Evolutionary conservation across 2,888 invertebrate species (phyloP).

Genomic region (Dusona sp.): DNA sequence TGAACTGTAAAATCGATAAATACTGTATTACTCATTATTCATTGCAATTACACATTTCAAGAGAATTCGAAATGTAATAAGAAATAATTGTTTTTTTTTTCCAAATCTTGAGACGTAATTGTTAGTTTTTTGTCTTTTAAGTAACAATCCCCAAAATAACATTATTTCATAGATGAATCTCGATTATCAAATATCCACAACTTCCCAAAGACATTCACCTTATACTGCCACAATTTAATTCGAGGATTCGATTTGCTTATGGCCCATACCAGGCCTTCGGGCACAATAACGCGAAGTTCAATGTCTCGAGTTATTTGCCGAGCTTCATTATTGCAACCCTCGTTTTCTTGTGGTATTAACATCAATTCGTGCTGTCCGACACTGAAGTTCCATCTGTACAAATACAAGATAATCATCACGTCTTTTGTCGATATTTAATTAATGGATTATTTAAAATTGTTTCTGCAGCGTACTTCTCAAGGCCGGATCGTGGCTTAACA

Average conservation of each 20-base stretch:
- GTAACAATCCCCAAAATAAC: too few relatives aligned
- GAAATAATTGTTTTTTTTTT: not conserved
- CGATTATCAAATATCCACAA: not conserved
- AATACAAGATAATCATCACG: not conserved
- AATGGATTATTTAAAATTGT: not conserved
- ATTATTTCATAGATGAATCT: not conserved
- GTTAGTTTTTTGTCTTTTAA: too few relatives aligned
- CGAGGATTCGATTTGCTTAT: conserved; percentile 87
- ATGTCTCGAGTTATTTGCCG: conserved; percentile 80
- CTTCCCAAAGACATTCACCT: conserved; percentile 85
- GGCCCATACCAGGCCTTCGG: conserved; percentile 90
- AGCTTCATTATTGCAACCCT: conserved; percentile 84
- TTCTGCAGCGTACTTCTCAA: conserved; percentile 89
- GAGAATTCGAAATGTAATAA: not conserved
- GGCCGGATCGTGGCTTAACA: conserved; percentile 93
- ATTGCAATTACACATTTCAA: not conserved
- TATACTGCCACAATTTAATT: conserved; percentile 90
- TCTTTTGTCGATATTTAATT: not conserved
- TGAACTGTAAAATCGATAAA: conserved; percentile 87
- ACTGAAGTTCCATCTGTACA: conserved; percentile 95
- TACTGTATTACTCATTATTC: conserved; percentile 22
- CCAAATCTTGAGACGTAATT: not conserved
- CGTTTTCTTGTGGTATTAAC: conserved; percentile 84
- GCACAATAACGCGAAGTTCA: conserved; percentile 89
- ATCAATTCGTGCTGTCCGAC: conserved; percentile 95